Percentiles rank a stretch among this genome's conserved stretches.
Conservation (phyloP, 2,113 vertebrate species). For the Alaudala cheleensis region DNA sequence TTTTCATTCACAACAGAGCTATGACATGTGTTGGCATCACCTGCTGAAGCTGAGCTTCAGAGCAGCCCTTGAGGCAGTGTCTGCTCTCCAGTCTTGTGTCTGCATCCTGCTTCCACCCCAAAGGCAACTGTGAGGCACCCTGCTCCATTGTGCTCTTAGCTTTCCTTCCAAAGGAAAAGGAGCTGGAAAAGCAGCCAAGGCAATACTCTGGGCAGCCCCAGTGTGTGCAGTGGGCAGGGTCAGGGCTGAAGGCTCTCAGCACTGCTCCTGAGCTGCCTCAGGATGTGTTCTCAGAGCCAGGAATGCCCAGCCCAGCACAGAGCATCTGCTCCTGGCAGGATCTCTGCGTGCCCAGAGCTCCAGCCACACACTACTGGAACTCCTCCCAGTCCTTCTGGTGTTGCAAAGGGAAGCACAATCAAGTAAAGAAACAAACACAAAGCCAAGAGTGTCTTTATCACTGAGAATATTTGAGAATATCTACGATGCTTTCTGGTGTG, state of each 20-base stretch:
- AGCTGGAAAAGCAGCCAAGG: background rate
- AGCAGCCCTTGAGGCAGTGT: background rate
- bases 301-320: background rate
- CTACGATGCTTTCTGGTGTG: background rate
- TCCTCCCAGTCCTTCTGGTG: background rate
- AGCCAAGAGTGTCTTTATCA: background rate
- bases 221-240: accelerated
- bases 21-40: accelerated
- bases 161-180: background rate
- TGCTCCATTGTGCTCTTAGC: accelerated
- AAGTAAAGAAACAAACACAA: background rate
- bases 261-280: background rate
- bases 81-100: background rate
- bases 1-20: background rate
- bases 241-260: background rate
- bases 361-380: accelerated
- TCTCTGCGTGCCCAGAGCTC: accelerated
- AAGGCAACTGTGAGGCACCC: accelerated
- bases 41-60: background rate
- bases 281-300: background rate
- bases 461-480: background rate
- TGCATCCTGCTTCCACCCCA: background rate
- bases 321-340: background rate
- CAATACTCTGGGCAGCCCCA: background rate
- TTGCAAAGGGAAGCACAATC: background rate